Conservation (phyloP, 92 coral and sea anemone genomes). For the Palythoa grandis region DNA sequence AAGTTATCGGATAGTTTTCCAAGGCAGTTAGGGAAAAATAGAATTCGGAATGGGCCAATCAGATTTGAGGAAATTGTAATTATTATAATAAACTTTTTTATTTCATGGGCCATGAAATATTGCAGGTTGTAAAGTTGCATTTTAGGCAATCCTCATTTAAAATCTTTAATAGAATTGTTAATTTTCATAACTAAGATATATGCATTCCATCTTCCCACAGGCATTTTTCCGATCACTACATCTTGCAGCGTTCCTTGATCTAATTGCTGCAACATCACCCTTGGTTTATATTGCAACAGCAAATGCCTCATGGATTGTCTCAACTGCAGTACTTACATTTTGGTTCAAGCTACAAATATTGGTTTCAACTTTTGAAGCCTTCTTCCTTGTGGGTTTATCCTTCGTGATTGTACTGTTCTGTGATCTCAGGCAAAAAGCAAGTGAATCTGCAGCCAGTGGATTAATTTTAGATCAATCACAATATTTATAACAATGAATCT, state of each 20-base stretch:
- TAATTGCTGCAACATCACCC: conserved; percentile 8
- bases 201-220: neutral
- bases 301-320: conserved; percentile 29
- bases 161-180: too few species aligned
- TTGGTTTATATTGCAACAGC: conserved; percentile 18
- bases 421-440: neutral
- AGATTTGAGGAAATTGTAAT: too few species aligned
- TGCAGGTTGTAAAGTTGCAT: too few species aligned
- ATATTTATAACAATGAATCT: too few species aligned
- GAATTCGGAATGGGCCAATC: too few species aligned
- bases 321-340: conserved; percentile 5
- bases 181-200: neutral
- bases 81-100: too few species aligned
- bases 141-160: too few species aligned
- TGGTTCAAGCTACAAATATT: conserved; percentile 1
- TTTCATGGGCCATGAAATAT: too few species aligned
- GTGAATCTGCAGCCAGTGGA: neutral
- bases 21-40: too few species aligned
- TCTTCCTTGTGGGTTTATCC: conserved; percentile 9
- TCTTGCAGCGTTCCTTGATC: neutral
- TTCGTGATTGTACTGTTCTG: neutral
- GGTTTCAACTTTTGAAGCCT: conserved; percentile 24
- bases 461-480: too few species aligned
- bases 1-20: too few species aligned
- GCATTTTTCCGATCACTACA: conserved; percentile 1